Percentiles rank a stretch among this genome's conserved stretches.
phyloP scores from a whole-genome alignment of 2,113 vertebrate genomes.

The Puffinus mauretanicus region DNA sequence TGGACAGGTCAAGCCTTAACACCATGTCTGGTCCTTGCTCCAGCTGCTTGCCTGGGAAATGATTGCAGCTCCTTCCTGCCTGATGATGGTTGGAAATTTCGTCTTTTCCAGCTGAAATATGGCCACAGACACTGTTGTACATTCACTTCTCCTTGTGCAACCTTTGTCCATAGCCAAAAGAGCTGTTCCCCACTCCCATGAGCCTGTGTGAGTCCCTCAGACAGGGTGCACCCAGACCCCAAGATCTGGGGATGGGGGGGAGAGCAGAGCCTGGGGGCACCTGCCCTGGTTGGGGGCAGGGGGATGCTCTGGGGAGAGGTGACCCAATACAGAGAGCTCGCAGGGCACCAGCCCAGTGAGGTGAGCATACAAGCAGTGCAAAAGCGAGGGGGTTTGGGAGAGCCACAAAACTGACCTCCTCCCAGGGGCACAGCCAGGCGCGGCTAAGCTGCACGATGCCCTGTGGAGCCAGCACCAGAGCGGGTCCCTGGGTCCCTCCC shows the following conservation, averaged over 20 bases:
- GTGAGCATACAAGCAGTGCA: fast-evolving
- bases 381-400: background rate
- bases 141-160: background rate
- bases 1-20: background rate
- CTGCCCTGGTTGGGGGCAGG: background rate
- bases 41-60: background rate
- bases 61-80: background rate
- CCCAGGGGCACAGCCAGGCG: background rate
- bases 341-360: background rate
- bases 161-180: background rate
- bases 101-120: background rate
- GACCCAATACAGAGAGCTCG: background rate
- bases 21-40: background rate
- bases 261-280: background rate
- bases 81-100: background rate
- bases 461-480: fast-evolving
- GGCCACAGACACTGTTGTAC: background rate
- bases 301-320: background rate
- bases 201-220: background rate
- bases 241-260: background rate
- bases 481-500: background rate
- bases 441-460: fast-evolving
- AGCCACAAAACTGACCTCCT: background rate
- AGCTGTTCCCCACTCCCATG: background rate
- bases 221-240: background rate